Conservation (phyloP, 2,888 invertebrate genomes). For the Parascotia fuliginaria region DNA sequence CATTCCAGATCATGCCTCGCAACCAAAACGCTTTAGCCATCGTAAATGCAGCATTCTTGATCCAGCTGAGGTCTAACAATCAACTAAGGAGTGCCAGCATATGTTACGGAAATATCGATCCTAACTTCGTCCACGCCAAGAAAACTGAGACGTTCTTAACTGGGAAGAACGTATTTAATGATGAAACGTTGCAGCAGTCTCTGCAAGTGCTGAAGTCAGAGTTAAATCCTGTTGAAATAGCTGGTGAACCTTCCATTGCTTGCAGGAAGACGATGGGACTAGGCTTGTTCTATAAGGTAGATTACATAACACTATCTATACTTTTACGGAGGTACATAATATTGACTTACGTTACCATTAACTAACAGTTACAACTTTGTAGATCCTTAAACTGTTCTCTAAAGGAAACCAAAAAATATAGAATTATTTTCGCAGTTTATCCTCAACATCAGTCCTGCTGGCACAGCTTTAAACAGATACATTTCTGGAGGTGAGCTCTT, state of each 20-base stretch:
- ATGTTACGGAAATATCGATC: slow-evolving; percentile 88
- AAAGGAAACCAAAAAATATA: too few relatives aligned
- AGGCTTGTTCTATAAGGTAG: slow-evolving; percentile 92
- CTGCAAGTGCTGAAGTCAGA: slow-evolving; percentile 85
- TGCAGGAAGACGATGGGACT: slow-evolving; percentile 90
- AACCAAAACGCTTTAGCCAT: slow-evolving; percentile 92
- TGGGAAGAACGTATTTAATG: slow-evolving; percentile 72
- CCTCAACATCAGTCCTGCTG: slow-evolving; percentile 79
- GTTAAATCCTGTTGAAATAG: slow-evolving; percentile 86
- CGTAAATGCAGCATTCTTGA: slow-evolving; percentile 90
- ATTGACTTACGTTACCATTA: too few relatives aligned
- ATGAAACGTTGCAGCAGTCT: slow-evolving; percentile 75
- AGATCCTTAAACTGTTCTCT: too few relatives aligned
- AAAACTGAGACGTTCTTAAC: slow-evolving; percentile 83
- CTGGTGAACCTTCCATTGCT: slow-evolving; percentile 88
- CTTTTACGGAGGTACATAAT: too few relatives aligned
- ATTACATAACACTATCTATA: too few relatives aligned
- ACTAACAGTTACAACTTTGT: too few relatives aligned
- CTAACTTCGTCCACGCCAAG: slow-evolving; percentile 84
- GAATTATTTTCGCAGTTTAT: slow-evolving; percentile 82
- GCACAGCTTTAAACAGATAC: slow-evolving; percentile 63
- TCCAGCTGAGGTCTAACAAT: slow-evolving; percentile 78
- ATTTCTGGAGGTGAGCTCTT: slow-evolving; percentile 83
- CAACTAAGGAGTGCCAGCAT: slow-evolving; percentile 77
- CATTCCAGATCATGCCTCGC: slow-evolving; percentile 88